Evolutionary conservation across 2,797 vertebrate species (phyloP).

Genomic region (Sebastes melanostomus): DNA sequence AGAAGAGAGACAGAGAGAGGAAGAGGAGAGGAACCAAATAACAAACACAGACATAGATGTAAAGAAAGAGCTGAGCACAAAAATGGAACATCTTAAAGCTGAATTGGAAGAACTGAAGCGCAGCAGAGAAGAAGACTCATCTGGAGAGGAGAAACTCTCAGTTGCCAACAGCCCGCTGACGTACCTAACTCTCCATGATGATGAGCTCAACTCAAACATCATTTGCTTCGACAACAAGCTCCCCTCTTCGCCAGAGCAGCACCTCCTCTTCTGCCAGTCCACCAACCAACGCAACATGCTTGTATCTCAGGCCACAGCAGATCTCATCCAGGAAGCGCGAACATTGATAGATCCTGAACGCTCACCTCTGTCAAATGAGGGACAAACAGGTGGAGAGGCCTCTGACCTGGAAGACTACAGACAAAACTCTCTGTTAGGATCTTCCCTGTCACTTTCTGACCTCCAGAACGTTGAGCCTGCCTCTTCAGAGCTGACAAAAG

Average conservation of each 20-base stretch:
- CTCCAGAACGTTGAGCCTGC: background rate
- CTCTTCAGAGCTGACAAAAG: conserved; percentile 45
- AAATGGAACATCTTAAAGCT: conserved; percentile 72
- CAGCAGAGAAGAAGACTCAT: conserved; percentile 13
- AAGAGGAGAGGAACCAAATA: conserved; percentile 56
- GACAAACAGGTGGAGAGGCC: background rate
- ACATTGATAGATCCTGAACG: conserved; percentile 14
- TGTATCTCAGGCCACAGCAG: conserved; percentile 55
- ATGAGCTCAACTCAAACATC: conserved; percentile 65
- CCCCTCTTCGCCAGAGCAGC: conserved; percentile 60
- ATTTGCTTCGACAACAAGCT: conserved; percentile 38
- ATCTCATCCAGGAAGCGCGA: conserved; percentile 52
- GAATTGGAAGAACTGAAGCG: conserved; percentile 73
- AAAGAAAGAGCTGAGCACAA: conserved; percentile 55
- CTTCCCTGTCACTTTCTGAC: background rate
- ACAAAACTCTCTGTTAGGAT: background rate
- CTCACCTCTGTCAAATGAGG: conserved; percentile 3
- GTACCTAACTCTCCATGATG: conserved; percentile 69
- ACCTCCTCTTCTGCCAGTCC: conserved; percentile 70
- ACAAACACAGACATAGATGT: conserved; percentile 33
- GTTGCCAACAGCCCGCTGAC: conserved; percentile 68
- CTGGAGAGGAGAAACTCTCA: conserved; percentile 52
- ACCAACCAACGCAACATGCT: conserved; percentile 71
- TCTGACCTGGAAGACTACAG: conserved; percentile 37
- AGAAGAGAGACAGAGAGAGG: conserved; percentile 71